phyloP scores from a whole-genome alignment of 2,113 vertebrate genomes.

The Chaenocephalus aceratus region DNA sequence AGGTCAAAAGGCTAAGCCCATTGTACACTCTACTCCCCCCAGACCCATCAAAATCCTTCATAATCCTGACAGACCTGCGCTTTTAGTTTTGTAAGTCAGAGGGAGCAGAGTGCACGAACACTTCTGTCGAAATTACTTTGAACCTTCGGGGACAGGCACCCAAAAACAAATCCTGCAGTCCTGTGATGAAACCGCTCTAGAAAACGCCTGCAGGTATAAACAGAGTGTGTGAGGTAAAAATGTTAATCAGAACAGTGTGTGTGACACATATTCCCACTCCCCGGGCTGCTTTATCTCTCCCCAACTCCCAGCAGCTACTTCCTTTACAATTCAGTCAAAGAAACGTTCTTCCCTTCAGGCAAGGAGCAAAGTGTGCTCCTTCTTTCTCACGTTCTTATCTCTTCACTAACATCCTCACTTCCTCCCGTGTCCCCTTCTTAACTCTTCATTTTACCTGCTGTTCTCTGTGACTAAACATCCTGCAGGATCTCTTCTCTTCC shows the following conservation, averaged over 20 bases:
- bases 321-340: slow-evolving; percentile 23
- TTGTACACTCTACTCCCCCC: slow-evolving; percentile 3
- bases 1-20: neutral
- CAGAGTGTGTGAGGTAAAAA: slow-evolving; percentile 38
- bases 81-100: slow-evolving; percentile 15
- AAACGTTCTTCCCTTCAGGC: slow-evolving; percentile 28
- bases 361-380: slow-evolving; percentile 11
- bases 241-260: slow-evolving; percentile 53
- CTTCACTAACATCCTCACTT: slow-evolving; percentile 10
- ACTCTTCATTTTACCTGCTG: neutral
- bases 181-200: slow-evolving; percentile 32
- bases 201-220: slow-evolving; percentile 55
- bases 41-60: slow-evolving; percentile 26
- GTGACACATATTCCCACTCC: slow-evolving; percentile 38
- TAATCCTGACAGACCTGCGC: slow-evolving; percentile 15
- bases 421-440: neutral
- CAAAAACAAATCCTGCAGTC: slow-evolving; percentile 50
- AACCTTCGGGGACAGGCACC: slow-evolving; percentile 36
- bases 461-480: neutral
- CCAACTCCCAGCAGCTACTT: slow-evolving; percentile 24
- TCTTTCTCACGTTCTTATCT: slow-evolving; percentile 27
- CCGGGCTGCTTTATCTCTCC: slow-evolving; percentile 14
- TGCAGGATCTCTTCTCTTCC: neutral
- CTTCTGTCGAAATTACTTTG: slow-evolving; percentile 38
- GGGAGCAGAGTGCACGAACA: slow-evolving; percentile 36